Percentiles rank a stretch among this genome's conserved stretches.
These are phyloP conservation scores for Pyrgus malvae DNA, from an alignment of 2,888 invertebrate species.

Conservation along the genomic window DNA sequence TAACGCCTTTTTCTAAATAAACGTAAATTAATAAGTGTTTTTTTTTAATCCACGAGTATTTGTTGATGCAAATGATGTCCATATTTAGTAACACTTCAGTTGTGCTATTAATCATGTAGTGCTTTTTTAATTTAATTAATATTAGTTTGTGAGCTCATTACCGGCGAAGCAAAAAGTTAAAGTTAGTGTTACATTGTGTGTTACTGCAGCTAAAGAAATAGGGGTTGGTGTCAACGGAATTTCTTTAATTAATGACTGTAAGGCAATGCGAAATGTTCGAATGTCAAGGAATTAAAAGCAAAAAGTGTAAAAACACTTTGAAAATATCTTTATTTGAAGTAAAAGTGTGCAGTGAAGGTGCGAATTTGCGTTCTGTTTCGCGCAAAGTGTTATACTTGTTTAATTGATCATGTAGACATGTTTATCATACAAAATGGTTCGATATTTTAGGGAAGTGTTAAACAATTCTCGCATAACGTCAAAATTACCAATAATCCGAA, in stretches of 20 bases:
- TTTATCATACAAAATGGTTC: too few species aligned
- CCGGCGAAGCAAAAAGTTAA: neutral
- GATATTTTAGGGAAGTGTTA: too few species aligned
- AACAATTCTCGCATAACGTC: too few species aligned
- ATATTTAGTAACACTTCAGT: conserved; percentile 12
- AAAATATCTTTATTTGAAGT: too few species aligned
- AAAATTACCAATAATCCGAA: too few species aligned
- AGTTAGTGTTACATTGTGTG: neutral
- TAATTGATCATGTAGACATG: too few species aligned
- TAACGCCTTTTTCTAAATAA: neutral
- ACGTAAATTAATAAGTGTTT: neutral
- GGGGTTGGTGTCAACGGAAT: conserved; percentile 7
- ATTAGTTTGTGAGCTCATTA: conserved; percentile 6
- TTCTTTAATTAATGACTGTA: conserved; percentile 1
- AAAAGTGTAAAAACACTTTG: too few species aligned
- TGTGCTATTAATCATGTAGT: conserved; percentile 5
- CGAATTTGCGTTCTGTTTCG: too few species aligned
- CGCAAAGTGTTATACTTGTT: too few species aligned
- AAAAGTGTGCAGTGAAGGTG: too few species aligned
- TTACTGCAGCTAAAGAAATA: neutral
- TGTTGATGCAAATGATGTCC: conserved; percentile 14
- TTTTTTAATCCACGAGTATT: conserved; percentile 1
- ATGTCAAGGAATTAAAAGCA: too few species aligned
- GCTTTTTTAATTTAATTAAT: conserved; percentile 13
- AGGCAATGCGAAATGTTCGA: neutral